phyloP scores from a whole-genome alignment of 2,113 vertebrate species.

The Stomatorhinus ivindoensis region DNA sequence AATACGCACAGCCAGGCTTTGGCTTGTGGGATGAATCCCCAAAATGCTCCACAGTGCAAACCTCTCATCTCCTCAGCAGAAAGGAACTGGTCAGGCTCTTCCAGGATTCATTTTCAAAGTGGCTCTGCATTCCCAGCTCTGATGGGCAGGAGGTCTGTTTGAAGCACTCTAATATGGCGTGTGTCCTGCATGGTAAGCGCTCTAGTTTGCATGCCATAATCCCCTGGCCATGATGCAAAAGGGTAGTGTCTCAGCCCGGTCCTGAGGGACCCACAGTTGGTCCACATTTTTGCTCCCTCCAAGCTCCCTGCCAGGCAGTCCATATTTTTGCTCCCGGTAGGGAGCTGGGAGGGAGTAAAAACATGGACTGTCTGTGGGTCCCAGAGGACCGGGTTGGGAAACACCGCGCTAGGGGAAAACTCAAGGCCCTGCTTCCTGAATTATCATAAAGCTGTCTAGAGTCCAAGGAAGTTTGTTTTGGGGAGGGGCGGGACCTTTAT shows the following conservation, averaged over 20 bases:
- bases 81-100: neutral
- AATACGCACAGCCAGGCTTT: neutral
- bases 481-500: slow-evolving; percentile 18
- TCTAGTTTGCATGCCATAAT: neutral
- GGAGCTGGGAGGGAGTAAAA: neutral
- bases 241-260: neutral
- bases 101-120: neutral
- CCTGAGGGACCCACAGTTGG: neutral
- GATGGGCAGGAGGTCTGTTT: neutral
- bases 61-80: neutral
- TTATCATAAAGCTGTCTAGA: slow-evolving; percentile 14
- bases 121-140: neutral
- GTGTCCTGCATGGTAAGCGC: neutral
- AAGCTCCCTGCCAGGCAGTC: neutral
- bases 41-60: neutral
- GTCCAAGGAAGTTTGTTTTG: neutral
- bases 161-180: neutral
- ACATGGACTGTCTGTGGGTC: neutral
- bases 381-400: neutral
- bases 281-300: neutral
- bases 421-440: neutral
- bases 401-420: neutral
- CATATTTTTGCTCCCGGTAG: neutral
- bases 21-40: neutral
- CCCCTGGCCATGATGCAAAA: neutral